A percentile compares a stretch with the other conserved stretches of the same genome.
Evolutionary conservation across 53 echinoderm and acorn worm genomes (phyloP).

Genomic region (Henricia sp.): DNA sequence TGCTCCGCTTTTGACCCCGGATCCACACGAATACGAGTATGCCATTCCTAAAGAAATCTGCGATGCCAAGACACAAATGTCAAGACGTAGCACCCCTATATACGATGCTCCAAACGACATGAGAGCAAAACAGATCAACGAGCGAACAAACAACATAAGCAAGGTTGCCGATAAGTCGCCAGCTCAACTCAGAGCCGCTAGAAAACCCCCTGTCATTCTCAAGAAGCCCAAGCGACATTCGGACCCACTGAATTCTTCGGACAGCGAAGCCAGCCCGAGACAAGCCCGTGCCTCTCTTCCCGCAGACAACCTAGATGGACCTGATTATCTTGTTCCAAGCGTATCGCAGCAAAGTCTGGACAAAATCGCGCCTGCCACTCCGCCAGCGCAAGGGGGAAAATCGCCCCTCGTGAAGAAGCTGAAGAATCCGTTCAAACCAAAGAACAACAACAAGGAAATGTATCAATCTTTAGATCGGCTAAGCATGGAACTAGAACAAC

Average conservation of each 20-base stretch:
- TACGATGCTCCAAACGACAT: slow-evolving; percentile 21
- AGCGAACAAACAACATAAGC: slow-evolving; percentile 16
- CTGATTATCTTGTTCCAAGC: slow-evolving; percentile 19
- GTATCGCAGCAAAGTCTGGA: slow-evolving; percentile 38
- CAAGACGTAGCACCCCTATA: neutral
- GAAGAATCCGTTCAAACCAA: slow-evolving; percentile 31
- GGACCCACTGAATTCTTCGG: slow-evolving; percentile 16
- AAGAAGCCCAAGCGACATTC: slow-evolving; percentile 46
- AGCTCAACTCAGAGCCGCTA: neutral
- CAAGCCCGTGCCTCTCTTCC: slow-evolving; percentile 13
- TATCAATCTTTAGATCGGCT: slow-evolving; percentile 23
- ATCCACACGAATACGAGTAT: slow-evolving; percentile 31
- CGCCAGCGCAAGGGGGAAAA: neutral
- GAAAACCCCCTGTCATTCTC: slow-evolving; percentile 2
- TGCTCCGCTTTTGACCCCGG: slow-evolving; percentile 17
- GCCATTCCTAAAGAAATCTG: slow-evolving; percentile 19
- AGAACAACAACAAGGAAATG: slow-evolving; percentile 42
- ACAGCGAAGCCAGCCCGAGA: neutral
- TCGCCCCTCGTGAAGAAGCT: slow-evolving; percentile 33
- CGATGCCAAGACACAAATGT: neutral
- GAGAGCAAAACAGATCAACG: no score
- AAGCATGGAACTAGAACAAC: neutral
- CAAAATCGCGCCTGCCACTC: neutral
- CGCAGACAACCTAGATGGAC: neutral
- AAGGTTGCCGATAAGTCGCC: slow-evolving; percentile 19